Base-by-base conservation (phyloP, 2,888 invertebrate genomes). In the Himalopsyche anomala region DNA sequence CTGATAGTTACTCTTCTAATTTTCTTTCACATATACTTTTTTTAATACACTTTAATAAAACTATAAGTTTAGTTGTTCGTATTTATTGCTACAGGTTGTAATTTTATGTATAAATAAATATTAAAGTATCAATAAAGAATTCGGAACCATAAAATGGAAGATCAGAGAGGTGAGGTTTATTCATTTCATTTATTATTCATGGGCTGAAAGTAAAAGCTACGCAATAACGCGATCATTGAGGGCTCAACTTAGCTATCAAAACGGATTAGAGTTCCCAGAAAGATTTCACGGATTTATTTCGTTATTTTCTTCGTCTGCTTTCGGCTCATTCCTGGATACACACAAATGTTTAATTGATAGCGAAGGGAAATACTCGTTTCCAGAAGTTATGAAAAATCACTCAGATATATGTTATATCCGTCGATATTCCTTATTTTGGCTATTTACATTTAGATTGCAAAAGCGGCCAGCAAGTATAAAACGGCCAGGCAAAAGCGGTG, bases 131-230 rank as follows among this genome's bases (percentile, higher is more conserved):
- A 51, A 51, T 51, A 51, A 4, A 51, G 51, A 51, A 51, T 51
- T 15, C 15, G 4, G 15, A 15, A 15, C 12, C 51, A 4, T 51
- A 0, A 51, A 51, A 51, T 12, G 15, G 15, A 15, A 51, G 12
- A 51, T 51, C 51, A 15, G 51, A 51, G 51, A 19, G 3, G 28
- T 19, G 8, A 62, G 62, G 62, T 62, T 62, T 62, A 62, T 62
- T 62, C 62, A 62, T n/a, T 62, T 19, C 9, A 62, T 62, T 19
- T 62, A 62, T 62, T 62, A 62, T 62, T 62, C 62, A 62, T 62
- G 28, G 19, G 62, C n/a, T 62, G 62, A 62, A 62, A 62, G 62
- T 62, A 62, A 62, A 62, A 62, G 62, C 62, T 62, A 11, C 28
- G 19, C 62, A 11, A 28, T 62, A 6, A 28, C 62, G n/a, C n/a